A percentile compares a stretch with the other conserved stretches of the same genome.
Evolutionary conservation across 2,113 vertebrate species (phyloP).

Genomic region (Brienomyrus longianalis): DNA sequence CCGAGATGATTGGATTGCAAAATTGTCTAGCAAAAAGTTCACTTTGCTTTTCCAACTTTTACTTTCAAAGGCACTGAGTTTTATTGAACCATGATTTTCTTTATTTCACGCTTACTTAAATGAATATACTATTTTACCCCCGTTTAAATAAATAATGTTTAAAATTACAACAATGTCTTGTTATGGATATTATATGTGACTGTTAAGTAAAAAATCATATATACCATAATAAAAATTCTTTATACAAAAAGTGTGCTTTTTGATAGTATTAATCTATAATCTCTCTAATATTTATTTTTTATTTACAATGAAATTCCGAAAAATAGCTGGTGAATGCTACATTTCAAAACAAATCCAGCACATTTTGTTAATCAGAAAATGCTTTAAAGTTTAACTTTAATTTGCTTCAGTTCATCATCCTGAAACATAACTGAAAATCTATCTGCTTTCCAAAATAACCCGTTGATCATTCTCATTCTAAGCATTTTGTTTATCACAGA

Average conservation of each 20-base stretch:
- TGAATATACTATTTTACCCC: no score
- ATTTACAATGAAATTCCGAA: neutral
- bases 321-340: neutral
- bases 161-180: neutral
- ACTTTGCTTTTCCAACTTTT: neutral
- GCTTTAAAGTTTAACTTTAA: neutral
- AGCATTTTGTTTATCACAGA: constrained; percentile 1
- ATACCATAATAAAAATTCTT: neutral
- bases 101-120: neutral
- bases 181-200: neutral
- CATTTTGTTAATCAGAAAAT: neutral
- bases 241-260: neutral
- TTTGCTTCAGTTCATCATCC: neutral
- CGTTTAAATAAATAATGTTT: neutral
- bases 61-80: neutral
- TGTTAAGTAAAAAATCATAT: neutral
- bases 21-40: neutral
- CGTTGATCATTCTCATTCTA: neutral
- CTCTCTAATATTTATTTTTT: neutral
- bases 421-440: constrained; percentile 1
- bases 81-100: neutral
- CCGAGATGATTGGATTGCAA: neutral
- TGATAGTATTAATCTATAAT: neutral
- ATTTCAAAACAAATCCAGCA: neutral
- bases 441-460: neutral